phyloP scores from a whole-genome alignment of 2,797 vertebrate genomes.

The Melopsittacus undulatus region DNA sequence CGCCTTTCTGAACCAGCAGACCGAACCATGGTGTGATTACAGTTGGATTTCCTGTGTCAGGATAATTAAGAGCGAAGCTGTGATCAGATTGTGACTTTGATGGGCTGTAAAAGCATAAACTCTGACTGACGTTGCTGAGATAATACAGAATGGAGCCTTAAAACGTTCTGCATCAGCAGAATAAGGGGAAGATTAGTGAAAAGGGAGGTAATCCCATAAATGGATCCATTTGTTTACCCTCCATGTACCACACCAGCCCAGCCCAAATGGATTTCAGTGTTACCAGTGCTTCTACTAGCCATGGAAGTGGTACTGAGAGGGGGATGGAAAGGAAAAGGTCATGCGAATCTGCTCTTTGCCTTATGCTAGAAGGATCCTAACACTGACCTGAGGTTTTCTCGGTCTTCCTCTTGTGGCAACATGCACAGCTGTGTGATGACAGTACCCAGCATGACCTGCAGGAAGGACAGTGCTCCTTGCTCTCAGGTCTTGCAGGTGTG shows the following conservation, averaged over 20 bases:
- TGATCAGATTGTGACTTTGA: conserved; percentile 35
- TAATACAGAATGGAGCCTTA: background rate
- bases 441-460: background rate
- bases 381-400: fast-evolving
- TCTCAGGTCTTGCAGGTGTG: background rate
- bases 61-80: conserved; percentile 7
- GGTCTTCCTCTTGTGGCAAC: background rate
- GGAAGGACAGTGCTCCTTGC: background rate
- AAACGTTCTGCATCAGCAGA: conserved; percentile 15
- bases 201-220: conserved; percentile 35
- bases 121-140: conserved; percentile 4
- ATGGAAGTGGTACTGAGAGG: background rate
- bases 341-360: background rate
- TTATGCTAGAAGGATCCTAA: background rate
- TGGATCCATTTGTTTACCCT: conserved; percentile 34
- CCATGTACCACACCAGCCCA: background rate
- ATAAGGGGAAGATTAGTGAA: conserved; percentile 47
- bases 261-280: background rate
- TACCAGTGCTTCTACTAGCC: background rate
- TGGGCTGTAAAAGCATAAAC: conserved; percentile 17
- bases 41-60: conserved; percentile 57
- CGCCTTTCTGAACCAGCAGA: background rate
- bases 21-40: background rate
- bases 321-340: background rate
- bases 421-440: background rate